Percentiles rank a stretch among this genome's conserved stretches.
Conservation (phyloP, 2,888 invertebrate genomes). For the Lasioglossum leucozonium region DNA sequence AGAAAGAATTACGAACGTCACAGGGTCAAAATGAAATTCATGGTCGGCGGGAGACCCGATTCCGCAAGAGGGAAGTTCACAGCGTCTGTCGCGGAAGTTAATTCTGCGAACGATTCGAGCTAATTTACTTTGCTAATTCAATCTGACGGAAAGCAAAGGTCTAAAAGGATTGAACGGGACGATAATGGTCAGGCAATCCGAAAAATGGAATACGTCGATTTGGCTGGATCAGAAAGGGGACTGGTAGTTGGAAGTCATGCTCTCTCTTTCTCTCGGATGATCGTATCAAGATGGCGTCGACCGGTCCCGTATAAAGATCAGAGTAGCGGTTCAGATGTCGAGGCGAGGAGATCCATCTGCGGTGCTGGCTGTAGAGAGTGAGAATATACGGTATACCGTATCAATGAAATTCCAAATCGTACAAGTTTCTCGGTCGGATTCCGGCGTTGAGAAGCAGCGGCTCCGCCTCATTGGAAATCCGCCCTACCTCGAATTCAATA, state of each 20-base stretch:
- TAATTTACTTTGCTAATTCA: slow-evolving; percentile 3
- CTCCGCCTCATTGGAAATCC: slow-evolving; percentile 8
- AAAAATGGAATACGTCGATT: not conserved
- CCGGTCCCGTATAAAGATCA: not conserved
- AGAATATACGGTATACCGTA: not conserved
- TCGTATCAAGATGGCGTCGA: slow-evolving; percentile 6
- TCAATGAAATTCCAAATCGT: slow-evolving; percentile 15
- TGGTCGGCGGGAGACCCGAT: not conserved
- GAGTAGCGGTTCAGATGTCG: not conserved
- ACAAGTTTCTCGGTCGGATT: slow-evolving; percentile 12
- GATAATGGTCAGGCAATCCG: not conserved
- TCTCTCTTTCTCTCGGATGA: not conserved
- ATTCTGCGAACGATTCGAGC: not conserved
- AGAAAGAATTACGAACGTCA: not conserved
- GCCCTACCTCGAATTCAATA: not conserved
- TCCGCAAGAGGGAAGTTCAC: not conserved
- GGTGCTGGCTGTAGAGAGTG: not conserved
- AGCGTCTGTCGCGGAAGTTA: not conserved
- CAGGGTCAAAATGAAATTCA: not conserved
- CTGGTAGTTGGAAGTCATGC: not conserved
- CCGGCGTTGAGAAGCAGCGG: not conserved
- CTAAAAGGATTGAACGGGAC: not conserved
- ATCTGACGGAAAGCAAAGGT: not conserved
- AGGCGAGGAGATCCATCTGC: not conserved
- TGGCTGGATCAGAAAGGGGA: not conserved